Base-by-base conservation (phyloP, 2,888 invertebrate species). In the Scrobipalpa atriplicella region DNA sequence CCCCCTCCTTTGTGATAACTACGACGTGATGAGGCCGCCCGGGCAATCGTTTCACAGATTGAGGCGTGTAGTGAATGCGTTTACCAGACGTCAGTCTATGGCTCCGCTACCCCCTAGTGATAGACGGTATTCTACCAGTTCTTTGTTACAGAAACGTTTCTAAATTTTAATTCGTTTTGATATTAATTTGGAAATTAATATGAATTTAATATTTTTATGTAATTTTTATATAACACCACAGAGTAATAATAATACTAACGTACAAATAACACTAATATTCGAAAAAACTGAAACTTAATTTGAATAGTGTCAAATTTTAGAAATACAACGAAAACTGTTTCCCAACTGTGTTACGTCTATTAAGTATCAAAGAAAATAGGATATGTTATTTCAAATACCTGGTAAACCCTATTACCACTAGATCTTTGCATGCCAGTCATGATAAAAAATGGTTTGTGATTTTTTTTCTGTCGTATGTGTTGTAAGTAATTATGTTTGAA, bases 21-120 rank as follows among this genome's bases (percentile, higher is more conserved):
- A 84, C 81, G 83, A 81, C 82, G 83, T 80, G 81, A 79, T 74
- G 73, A 85, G 82, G 82, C 82, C 82, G 80, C 80, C 85, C 84
- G 85, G 81, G 81, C 85, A 87, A 85, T 87, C 82, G 81, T 86
- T 87, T 85, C 84, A 63, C 52, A 63, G 63, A 52, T 18, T 63
- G 13, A 63, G 29, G 63, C 36, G 51, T 11, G 63, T 52, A 6
- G 21, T 63, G 9, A 52, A 52, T 38, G 63, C 63, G 8, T 38
- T 63, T n/a, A 13, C 13, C 56, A 58, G 58, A 38, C 58, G 58
- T 13, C 58, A 58, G 10, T 58, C 58, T 38, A 58, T 58, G 58
- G 38, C 58, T 16, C 58, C 58, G 1, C 36, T 58, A 29, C 58
- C 58, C 16, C 58, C 58, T 58, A 63, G 51, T 18, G 63, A 63